phyloP scores from a whole-genome alignment of 2,113 vertebrate genomes.

The Urocitellus parryii region DNA sequence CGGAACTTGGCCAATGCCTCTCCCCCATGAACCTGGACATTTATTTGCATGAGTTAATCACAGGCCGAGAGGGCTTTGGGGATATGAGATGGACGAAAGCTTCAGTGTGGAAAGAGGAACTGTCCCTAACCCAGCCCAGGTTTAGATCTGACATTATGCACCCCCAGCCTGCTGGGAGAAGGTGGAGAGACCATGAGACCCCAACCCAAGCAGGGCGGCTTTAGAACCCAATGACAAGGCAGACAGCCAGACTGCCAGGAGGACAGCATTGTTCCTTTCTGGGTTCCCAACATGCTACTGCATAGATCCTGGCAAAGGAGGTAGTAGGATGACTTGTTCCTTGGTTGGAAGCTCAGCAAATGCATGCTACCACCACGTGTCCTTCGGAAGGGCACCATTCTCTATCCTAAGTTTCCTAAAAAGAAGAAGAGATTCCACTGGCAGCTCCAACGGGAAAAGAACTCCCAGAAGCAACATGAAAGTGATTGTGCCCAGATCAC shows the following conservation, averaged over 20 bases:
- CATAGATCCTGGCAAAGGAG: neutral
- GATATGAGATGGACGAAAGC: neutral
- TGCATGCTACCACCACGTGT: fast-evolving
- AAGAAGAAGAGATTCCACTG: neutral
- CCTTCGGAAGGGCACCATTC: neutral
- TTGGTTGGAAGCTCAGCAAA: neutral
- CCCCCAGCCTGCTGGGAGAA: neutral
- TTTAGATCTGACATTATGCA: neutral
- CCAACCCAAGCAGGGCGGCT: neutral
- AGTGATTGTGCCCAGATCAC: neutral
- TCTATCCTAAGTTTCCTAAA: too few relatives aligned
- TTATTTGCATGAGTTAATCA: fast-evolving
- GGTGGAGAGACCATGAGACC: neutral
- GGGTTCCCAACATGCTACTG: neutral
- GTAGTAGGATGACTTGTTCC: neutral
- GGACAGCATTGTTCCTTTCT: neutral
- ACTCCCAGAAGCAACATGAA: neutral
- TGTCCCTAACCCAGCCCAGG: neutral
- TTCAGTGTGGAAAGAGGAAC: neutral
- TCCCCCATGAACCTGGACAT: neutral
- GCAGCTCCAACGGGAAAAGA: neutral
- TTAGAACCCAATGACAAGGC: neutral
- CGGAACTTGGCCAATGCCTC: neutral
- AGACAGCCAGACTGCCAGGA: neutral
- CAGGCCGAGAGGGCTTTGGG: neutral